phyloP scores from a whole-genome alignment of 2,888 invertebrate species.

The Plagodis pulveraria region DNA sequence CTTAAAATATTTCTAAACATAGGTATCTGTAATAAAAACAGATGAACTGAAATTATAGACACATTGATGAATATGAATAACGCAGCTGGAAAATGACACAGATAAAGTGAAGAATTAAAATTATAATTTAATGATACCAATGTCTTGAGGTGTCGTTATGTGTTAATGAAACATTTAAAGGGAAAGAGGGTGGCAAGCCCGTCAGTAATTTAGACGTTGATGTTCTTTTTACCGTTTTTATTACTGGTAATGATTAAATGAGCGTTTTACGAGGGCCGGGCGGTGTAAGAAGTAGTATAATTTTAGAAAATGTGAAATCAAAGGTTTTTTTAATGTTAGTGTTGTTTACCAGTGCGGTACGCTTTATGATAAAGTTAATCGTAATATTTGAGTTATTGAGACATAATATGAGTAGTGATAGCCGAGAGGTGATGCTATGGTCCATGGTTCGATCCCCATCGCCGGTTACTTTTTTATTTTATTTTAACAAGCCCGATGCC shows the following conservation, averaged over 20 bases:
- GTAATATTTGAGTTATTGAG: too few relatives aligned
- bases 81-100: conserved; percentile 22
- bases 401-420: too few relatives aligned
- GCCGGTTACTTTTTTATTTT: too few relatives aligned
- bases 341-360: too few relatives aligned
- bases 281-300: background rate
- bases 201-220: conserved; percentile 15
- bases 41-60: conserved; percentile 29
- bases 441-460: too few relatives aligned
- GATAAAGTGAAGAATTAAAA: conserved; percentile 22
- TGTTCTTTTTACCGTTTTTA: conserved; percentile 13
- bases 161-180: conserved; percentile 22
- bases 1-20: conserved; percentile 23
- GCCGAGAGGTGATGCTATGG: too few relatives aligned
- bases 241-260: conserved; percentile 20
- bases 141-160: conserved; percentile 19
- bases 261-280: conserved; percentile 8
- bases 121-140: conserved; percentile 18
- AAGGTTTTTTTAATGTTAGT: too few relatives aligned
- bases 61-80: conserved; percentile 29
- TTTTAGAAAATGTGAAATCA: too few relatives aligned
- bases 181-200: conserved; percentile 17
- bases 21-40: conserved; percentile 11
- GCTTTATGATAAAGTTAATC: too few relatives aligned
- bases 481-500: too few relatives aligned